Evolutionary conservation across 2,888 invertebrate genomes (phyloP), one percentile per base, ranked within the genome.

Genomic region (Protophormia terraenovae): DNA sequence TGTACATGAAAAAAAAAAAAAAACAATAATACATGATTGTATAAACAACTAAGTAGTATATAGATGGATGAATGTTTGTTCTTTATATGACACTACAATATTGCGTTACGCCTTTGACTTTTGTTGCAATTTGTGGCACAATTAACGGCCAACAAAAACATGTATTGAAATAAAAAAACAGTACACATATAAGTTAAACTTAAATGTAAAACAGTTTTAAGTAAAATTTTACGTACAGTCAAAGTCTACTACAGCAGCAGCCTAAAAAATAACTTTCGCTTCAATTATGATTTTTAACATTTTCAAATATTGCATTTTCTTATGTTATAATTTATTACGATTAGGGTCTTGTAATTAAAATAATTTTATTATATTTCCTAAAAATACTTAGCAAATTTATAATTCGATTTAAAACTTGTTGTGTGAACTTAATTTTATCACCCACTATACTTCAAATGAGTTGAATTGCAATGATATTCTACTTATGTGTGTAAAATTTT

Each of bases 101-200:
- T 71, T 85, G 84, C 84, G 84, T 85, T 85, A 85, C 82, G 84
- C 81, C 84, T 85, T 78, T 82, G 82, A 85, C 75, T 73, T 78
- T 82, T 72, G 73, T 78, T 85, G 84, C 73, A 85, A 81, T 81
- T 85, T 85, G 84, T 64, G 84, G 69, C 84, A 78, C 77, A 85
- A 85, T 85, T 85, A 85, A 73, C 69, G 67, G 27, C 24, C 58
- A 72, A 71, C 83, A 83, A 83, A 67, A 71, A 77, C 35, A 38
- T 6, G 8, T 24, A 16, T 0, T 35, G n/a, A n/a, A n/a, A n/a
- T n/a, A n/a, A n/a, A 3, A 64, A 67, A 55, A 66, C 47, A 62
- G 3, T 14, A n/a, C 24, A 32, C 62, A 29, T 1, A n/a, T n/a
- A n/a, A 41, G 19, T 7, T 16, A 32, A 1, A 27, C 62, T 38